phyloP scores from a whole-genome alignment of 2,888 invertebrate genomes.

The Chrysolina haemoptera region DNA sequence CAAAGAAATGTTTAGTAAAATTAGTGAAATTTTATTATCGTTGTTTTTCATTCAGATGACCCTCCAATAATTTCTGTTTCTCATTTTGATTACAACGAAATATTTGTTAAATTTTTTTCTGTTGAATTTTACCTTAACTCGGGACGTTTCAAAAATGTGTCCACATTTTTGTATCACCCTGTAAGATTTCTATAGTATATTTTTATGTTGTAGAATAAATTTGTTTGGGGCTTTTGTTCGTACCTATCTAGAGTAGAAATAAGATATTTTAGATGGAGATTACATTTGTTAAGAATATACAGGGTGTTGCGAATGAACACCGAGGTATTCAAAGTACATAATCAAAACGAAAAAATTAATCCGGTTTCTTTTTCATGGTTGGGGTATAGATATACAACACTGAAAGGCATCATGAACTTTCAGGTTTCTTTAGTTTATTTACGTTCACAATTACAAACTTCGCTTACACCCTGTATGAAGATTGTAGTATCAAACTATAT shows the following conservation, averaged over 20 bases:
- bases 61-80: background rate
- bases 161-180: slow-evolving; percentile 1
- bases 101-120: background rate
- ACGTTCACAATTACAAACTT: slow-evolving; percentile 11
- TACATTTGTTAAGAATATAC: slow-evolving; percentile 36
- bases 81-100: background rate
- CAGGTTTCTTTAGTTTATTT: slow-evolving; percentile 5
- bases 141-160: background rate
- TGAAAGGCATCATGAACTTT: no score
- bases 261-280: slow-evolving; percentile 15
- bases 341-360: background rate
- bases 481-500: slow-evolving; percentile 33
- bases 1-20: slow-evolving; percentile 55
- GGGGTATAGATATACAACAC: background rate
- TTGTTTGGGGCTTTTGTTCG: slow-evolving; percentile 9
- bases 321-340: background rate
- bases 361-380: background rate
- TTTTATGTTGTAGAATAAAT: background rate
- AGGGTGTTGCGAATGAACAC: slow-evolving; percentile 26
- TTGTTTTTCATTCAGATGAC: background rate
- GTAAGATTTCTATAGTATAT: slow-evolving; percentile 8
- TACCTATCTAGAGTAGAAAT: slow-evolving; percentile 17
- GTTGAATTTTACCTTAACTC: background rate
- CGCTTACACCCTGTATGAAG: slow-evolving; percentile 29
- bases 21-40: slow-evolving; percentile 54